Evolutionary conservation across 2,888 invertebrate species (phyloP), one percentile per base, ranked within the genome.

Genomic region (Lagria hirta): DNA sequence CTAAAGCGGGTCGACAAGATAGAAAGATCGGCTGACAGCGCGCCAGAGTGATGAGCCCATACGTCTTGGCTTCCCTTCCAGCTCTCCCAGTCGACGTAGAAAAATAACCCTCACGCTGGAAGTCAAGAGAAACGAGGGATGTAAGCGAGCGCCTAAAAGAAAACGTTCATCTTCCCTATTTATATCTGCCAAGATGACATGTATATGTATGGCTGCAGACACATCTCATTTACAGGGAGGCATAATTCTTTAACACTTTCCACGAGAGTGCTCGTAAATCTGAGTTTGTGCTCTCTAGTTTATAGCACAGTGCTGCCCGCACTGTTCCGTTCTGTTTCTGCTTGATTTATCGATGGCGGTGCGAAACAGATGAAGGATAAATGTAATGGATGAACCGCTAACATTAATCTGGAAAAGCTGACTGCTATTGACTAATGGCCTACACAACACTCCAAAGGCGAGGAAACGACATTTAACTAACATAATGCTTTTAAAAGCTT

Each of bases 181-280:
- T 69, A 68, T 70, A 65, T 62, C 64, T 62, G 64, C 65, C 64
- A 57, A 62, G 64, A 65, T 67, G 68, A 69, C 66, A 65, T 66
- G 66, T 66, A 67, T 67, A 66, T 65, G 64, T 66, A 64, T 65
- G 62, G 60, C 56, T 57, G 64, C 58, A 72, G 73, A 73, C 74
- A 75, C 75, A 74, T 75, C 74, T 75, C 74, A 75, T 75, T 75
- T 75, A 72, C 73, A 69, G 68, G 61, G 65, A 61, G 63, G 73
- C 72, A 74, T 75, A 75, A 75, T 75, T 75, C 74, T 72, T 71
- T 69, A 72, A 73, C 74, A 74, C 74, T 74, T 74, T 73, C 60
- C 59, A 58, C 62, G 61, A 64, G 64, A 68, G 65, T 67, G 67
- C 62, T 59, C 66, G 68, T 69, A 69, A 68, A 69, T 69, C 66